Conservation (phyloP, 2,797 vertebrate genomes). For the Rhinatrema bivittatum region DNA sequence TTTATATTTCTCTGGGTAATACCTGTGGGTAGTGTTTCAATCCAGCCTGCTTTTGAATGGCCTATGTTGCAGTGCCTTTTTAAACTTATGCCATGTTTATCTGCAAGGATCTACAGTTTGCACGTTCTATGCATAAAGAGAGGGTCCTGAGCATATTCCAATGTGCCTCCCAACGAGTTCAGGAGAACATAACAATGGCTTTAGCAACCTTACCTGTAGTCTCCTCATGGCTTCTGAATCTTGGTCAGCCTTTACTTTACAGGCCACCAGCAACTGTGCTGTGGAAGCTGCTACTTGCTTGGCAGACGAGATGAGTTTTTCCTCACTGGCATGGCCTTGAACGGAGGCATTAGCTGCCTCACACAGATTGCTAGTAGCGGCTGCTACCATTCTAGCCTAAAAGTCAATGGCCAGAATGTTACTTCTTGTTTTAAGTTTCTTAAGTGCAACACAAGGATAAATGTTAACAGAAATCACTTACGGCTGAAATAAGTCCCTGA, state of each 20-base stretch:
- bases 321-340: slow-evolving; percentile 93
- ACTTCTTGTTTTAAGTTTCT: background rate
- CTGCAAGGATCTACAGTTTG: too few relatives aligned
- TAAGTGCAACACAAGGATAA: background rate
- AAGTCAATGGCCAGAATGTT: slow-evolving; percentile 12
- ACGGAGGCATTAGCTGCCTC: slow-evolving; percentile 96
- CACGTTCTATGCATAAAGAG: too few relatives aligned
- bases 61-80: too few relatives aligned
- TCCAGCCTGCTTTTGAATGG: too few relatives aligned
- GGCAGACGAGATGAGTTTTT: slow-evolving; percentile 96
- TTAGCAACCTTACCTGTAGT: slow-evolving; percentile 93
- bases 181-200: too few relatives aligned
- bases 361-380: slow-evolving; percentile 94
- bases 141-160: too few relatives aligned
- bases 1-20: too few relatives aligned
- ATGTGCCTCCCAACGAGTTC: too few relatives aligned
- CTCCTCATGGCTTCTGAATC: slow-evolving; percentile 95
- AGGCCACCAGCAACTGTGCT: slow-evolving; percentile 91
- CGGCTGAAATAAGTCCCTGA: slow-evolving; percentile 93
- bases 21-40: too few relatives aligned
- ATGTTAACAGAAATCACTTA: slow-evolving; percentile 62
- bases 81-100: too few relatives aligned
- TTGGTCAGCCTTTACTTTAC: slow-evolving; percentile 94
- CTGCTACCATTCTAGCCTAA: slow-evolving; percentile 92
- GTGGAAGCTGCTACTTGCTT: slow-evolving; percentile 97